phyloP scores from a whole-genome alignment of 30 jellyfish, hydroid and myxozoan species.

The Phacellophora camtschatica region DNA sequence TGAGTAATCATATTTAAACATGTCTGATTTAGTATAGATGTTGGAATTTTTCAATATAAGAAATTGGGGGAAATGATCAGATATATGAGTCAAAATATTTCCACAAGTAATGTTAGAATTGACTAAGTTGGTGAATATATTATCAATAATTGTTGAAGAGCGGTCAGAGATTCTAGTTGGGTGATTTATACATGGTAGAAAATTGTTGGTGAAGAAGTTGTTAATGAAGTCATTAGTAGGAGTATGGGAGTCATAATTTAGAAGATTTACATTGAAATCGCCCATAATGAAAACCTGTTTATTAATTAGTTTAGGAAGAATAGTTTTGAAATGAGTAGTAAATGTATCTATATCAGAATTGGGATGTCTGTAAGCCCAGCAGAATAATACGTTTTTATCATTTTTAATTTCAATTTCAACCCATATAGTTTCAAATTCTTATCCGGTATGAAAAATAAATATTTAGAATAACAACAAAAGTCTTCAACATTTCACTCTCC shows the following conservation, averaged over 20 bases:
- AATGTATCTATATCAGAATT: background rate
- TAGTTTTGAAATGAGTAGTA: constrained; percentile 4
- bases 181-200: constrained; percentile 19
- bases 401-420: too few species aligned
- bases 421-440: constrained; percentile 25
- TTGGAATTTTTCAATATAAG: background rate
- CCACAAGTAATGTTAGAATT: constrained; percentile 5
- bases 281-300: constrained; percentile 21
- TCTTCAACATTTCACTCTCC: background rate
- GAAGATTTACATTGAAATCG: too few species aligned
- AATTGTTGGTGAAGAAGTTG: constrained; percentile 12
- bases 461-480: background rate
- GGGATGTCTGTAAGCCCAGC: constrained; percentile 23
- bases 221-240: constrained; percentile 18
- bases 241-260: constrained; percentile 12
- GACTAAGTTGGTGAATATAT: too few species aligned
- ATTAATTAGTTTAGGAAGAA: background rate
- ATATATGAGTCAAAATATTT: background rate
- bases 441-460: background rate
- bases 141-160: constrained; percentile 22
- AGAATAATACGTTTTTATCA: background rate
- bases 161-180: constrained; percentile 9
- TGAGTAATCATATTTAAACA: too few species aligned
- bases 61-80: too few species aligned
- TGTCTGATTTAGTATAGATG: too few species aligned